Conservation (phyloP, 2,797 vertebrate species). For the Synanceia verrucosa region DNA sequence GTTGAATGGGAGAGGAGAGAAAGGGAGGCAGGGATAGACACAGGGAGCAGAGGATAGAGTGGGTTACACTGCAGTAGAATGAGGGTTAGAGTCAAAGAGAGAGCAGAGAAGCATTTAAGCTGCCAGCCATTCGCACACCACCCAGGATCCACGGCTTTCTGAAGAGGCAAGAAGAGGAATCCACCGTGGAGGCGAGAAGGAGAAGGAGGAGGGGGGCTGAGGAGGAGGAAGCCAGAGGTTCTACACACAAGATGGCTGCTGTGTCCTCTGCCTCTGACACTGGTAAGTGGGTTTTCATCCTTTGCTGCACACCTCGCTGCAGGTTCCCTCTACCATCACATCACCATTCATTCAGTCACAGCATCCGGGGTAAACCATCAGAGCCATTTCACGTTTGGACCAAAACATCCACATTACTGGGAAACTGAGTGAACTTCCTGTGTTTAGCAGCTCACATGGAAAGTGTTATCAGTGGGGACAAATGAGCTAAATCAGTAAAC, state of each 20-base stretch:
- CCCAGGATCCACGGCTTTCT: conserved; percentile 56
- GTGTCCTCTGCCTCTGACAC: conserved; percentile 81
- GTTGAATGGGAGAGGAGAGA: conserved; percentile 53
- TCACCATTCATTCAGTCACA: conserved; percentile 1
- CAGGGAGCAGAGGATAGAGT: conserved; percentile 41
- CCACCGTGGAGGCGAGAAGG: conserved; percentile 77
- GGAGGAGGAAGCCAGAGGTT: conserved; percentile 81
- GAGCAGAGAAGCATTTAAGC: conserved; percentile 61
- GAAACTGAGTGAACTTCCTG: conserved; percentile 60
- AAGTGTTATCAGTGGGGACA: conserved; percentile 40
- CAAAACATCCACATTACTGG: not conserved
- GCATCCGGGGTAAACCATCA: not conserved
- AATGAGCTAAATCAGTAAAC: conserved; percentile 42
- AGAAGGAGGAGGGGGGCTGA: conserved; percentile 74
- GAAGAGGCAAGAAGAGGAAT: conserved; percentile 53
- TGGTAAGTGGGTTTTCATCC: conserved; percentile 72
- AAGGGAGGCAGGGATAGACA: conserved; percentile 36
- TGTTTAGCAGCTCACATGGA: conserved; percentile 50
- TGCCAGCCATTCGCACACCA: conserved; percentile 47
- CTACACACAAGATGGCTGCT: conserved; percentile 85
- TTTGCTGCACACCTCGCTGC: conserved; percentile 34
- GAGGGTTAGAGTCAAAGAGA: conserved; percentile 63
- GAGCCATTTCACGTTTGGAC: not conserved
- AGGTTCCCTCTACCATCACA: not conserved
- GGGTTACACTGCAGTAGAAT: conserved; percentile 72